phyloP scores from a whole-genome alignment of 2,113 vertebrate species.

The Ictalurus furcatus region DNA sequence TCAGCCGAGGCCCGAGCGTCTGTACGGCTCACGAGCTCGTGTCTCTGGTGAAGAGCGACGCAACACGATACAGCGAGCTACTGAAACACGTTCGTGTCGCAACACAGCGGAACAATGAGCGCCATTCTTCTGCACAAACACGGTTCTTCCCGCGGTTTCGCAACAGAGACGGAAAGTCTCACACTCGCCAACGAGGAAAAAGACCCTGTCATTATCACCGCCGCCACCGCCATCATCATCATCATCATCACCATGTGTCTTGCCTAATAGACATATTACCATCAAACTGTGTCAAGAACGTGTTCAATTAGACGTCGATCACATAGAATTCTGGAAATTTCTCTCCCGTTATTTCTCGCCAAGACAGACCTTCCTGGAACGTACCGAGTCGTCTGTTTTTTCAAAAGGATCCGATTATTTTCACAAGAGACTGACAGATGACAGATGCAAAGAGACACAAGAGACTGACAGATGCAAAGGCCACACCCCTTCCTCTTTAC shows the following conservation, averaged over 20 bases:
- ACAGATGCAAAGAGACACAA: too few species aligned
- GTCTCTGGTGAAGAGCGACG: constrained; percentile 5
- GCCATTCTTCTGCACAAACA: constrained; percentile 23
- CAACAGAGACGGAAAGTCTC: constrained; percentile 9
- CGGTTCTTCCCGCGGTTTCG: not conserved
- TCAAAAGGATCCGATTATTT: not conserved
- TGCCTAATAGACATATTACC: not conserved
- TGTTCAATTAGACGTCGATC: not conserved
- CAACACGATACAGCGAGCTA: constrained; percentile 34
- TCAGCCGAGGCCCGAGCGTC: not conserved
- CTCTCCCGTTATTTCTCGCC: not conserved
- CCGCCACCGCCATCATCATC: not conserved
- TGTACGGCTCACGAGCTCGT: not conserved
- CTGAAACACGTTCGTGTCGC: constrained; percentile 29
- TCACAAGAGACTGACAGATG: not conserved
- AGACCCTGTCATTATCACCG: not conserved
- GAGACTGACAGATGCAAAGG: not conserved
- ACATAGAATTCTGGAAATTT: not conserved
- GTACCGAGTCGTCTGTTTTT: not conserved
- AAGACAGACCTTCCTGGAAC: not conserved
- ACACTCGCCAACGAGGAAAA: not conserved
- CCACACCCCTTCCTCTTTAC: not conserved
- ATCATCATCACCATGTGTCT: not conserved
- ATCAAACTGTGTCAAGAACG: not conserved
- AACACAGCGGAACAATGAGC: constrained; percentile 30